Base-by-base conservation (phyloP, 2,113 vertebrate genomes). In the Hemiscyllium ocellatum region DNA sequence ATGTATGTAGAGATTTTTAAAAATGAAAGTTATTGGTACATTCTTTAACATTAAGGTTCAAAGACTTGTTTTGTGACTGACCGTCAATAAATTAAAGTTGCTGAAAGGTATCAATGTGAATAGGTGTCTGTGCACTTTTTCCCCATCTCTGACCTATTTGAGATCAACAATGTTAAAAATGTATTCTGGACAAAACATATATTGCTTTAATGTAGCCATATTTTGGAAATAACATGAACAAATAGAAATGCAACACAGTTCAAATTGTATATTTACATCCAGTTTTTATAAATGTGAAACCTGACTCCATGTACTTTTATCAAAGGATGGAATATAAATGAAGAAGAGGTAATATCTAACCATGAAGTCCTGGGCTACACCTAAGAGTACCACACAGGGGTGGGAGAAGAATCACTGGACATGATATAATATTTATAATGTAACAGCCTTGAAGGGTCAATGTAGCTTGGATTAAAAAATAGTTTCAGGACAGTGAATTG, bases 41-140 rank as follows among this genome's bases (percentile, higher is more conserved):
- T 94, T 94, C 93, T 94, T 69, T 47, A 94, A 94, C 93, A 95
- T 42, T 95, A 95, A 95, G 69, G 26, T 95, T 72, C 94, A 72
- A 95, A 33, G 42, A 50, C 68, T 61, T 95, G 94, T 95, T 95
- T 70, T 95, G 94, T 95, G 94, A 95, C 42, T 95, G 42, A 72
- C 33, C 13, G 69, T 50, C 68, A 95, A 70, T 95, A 95, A 95
- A 95, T 95, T 52, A 95, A 72, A 95, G 33, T 52, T 50, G 94
- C 94, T 95, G 94, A 95, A 95, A 95, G 94, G 68, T 95, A 95
- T 52, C 42, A 72, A 33, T 76, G 42, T 95, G 94, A 95, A n/a
- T 72, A 95, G 68, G 26, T 72, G 94, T 95, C 68, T 72, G 69
- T 90, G 87, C 29, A 47, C 56, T 90, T 61, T 52, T 90, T 90